Evolutionary conservation across 2,888 invertebrate genomes (phyloP).

Genomic region (Rosalia funebris): DNA sequence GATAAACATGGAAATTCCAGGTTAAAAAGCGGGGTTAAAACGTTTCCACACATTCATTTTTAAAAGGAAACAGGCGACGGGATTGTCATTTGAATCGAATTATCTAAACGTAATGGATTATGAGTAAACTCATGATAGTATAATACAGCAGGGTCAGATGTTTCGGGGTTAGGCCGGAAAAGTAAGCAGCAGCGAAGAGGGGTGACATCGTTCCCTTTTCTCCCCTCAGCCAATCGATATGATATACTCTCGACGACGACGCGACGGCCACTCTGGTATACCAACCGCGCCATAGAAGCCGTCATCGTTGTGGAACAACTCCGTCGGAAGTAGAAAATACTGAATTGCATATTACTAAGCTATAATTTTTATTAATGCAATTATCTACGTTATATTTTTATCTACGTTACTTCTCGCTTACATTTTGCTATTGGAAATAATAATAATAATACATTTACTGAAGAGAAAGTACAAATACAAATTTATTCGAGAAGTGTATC

Average conservation of each 20-base stretch:
- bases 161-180: conserved; percentile 24
- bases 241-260: conserved; percentile 18
- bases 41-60: conserved; percentile 6
- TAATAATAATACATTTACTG: no score
- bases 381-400: no score
- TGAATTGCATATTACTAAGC: conserved; percentile 31
- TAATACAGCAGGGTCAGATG: conserved; percentile 28
- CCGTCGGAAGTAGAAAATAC: conserved; percentile 31
- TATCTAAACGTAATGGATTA: conserved; percentile 33
- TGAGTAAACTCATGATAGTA: conserved; percentile 29
- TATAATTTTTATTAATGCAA: conserved; percentile 8
- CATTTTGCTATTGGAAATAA: no score
- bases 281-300: conserved; percentile 12
- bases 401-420: no score
- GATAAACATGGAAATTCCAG: conserved; percentile 1
- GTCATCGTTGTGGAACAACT: conserved; percentile 35
- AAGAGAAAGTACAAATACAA: no score
- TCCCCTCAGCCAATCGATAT: conserved; percentile 23
- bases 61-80: conserved; percentile 3
- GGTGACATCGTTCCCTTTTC: conserved; percentile 9
- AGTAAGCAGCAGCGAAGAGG: conserved; percentile 8
- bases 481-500: no score
- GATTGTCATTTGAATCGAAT: conserved; percentile 32
- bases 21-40: conserved; percentile 11
- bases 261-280: conserved; percentile 7